Percentiles rank a stretch among this genome's conserved stretches.
phyloP scores from a whole-genome alignment of 2,797 vertebrate species.

The Urocyon cinereoargenteus region DNA sequence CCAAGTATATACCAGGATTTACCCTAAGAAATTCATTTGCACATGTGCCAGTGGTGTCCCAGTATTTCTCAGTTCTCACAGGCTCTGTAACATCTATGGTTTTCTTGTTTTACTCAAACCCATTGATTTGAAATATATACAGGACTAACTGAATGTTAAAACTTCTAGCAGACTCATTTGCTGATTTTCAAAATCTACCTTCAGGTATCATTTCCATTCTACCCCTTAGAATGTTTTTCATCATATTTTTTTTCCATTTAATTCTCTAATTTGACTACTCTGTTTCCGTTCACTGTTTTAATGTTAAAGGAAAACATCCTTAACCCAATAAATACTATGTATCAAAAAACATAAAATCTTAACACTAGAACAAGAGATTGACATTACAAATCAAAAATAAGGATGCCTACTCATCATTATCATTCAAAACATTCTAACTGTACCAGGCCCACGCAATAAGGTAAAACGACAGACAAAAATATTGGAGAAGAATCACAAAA shows the following conservation, averaged over 20 bases:
- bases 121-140: not conserved
- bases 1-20: not conserved
- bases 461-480: not conserved
- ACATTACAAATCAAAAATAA: conserved; percentile 27
- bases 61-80: not conserved
- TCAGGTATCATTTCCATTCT: conserved; percentile 10
- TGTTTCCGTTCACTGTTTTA: conserved; percentile 35
- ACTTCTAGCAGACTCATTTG: not conserved
- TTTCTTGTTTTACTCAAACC: not conserved
- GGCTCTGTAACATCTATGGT: not conserved
- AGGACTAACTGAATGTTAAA: not conserved
- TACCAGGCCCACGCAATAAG: not conserved
- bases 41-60: not conserved
- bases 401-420: not conserved
- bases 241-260: not conserved
- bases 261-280: not conserved
- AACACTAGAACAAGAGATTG: not conserved
- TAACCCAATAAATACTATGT: conserved; percentile 8
- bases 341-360: conserved; percentile 39
- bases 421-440: not conserved
- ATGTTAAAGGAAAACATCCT: not conserved
- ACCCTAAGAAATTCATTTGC: not conserved
- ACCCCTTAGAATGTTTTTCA: conserved; percentile 33
- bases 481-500: not conserved
- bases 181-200: not conserved